A percentile compares a stretch with the other conserved stretches of the same genome.
These are phyloP conservation scores for Laspeyria flexula DNA, from an alignment of 2,888 invertebrate genomes.

Conservation along the genomic window DNA sequence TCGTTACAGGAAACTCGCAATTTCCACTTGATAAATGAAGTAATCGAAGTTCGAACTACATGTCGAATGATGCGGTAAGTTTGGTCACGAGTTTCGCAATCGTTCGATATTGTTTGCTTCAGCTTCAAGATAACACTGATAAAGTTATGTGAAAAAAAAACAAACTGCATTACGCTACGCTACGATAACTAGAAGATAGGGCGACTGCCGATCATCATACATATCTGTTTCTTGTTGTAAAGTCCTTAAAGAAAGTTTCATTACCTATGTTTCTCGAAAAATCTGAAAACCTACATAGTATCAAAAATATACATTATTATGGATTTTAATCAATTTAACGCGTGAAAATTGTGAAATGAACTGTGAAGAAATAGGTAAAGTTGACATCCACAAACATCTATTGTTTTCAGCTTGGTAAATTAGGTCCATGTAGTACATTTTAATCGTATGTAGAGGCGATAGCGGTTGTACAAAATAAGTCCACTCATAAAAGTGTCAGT, in stretches of 20 bases:
- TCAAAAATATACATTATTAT: no score
- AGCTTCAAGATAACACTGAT: not conserved
- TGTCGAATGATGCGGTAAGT: not conserved
- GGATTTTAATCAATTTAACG: no score
- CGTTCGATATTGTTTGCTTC: not conserved
- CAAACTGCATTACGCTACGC: not conserved
- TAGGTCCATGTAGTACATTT: not conserved
- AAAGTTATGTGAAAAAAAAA: conserved; percentile 1
- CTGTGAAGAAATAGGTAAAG: conserved; percentile 47
- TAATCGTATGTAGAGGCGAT: not conserved
- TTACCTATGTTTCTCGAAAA: no score
- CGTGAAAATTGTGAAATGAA: conserved; percentile 29
- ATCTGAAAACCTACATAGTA: no score
- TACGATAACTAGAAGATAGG: no score
- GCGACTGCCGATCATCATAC: no score
- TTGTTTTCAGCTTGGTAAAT: conserved; percentile 38
- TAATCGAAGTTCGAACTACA: not conserved
- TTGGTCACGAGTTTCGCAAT: not conserved
- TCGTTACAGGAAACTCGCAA: not conserved
- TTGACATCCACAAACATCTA: conserved; percentile 44
- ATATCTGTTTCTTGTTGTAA: no score
- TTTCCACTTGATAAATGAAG: not conserved
- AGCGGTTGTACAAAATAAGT: no score
- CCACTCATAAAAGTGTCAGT: no score
- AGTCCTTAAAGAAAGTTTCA: no score